Percentiles rank a stretch among this genome's conserved stretches.
phyloP scores from a whole-genome alignment of 2,113 vertebrate genomes.

The Hyperoodon ampullatus region DNA sequence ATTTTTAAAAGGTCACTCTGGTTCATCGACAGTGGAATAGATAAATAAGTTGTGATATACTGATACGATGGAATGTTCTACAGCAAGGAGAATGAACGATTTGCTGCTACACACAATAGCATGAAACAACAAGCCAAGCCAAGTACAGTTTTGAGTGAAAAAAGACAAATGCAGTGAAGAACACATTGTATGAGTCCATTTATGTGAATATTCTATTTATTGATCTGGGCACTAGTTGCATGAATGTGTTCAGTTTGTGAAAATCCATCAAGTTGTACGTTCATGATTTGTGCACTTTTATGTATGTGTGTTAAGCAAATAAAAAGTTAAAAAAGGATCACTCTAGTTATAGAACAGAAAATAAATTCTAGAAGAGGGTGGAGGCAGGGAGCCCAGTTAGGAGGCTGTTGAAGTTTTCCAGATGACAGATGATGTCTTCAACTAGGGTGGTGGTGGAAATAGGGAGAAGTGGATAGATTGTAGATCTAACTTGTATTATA shows the following conservation, averaged over 20 bases:
- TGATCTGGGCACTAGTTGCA: background rate
- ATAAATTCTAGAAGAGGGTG: background rate
- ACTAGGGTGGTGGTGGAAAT: background rate
- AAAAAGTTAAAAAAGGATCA: background rate
- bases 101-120: background rate
- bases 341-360: background rate
- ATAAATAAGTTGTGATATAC: background rate
- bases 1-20: conserved; percentile 17
- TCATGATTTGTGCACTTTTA: background rate
- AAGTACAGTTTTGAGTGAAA: background rate
- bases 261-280: background rate
- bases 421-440: background rate
- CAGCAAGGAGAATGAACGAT: background rate
- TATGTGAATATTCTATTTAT: conserved; percentile 8
- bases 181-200: background rate
- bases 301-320: background rate
- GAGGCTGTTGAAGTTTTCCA: conserved; percentile 2
- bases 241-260: background rate
- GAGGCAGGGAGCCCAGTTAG: background rate
- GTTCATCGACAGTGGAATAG: background rate
- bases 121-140: background rate
- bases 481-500: background rate
- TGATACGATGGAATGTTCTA: background rate
- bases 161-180: background rate
- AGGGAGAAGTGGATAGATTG: background rate